A percentile compares a stretch with the other conserved stretches of the same genome.
Conservation (phyloP, 2,797 vertebrate species). For the Ibycter americanus region DNA sequence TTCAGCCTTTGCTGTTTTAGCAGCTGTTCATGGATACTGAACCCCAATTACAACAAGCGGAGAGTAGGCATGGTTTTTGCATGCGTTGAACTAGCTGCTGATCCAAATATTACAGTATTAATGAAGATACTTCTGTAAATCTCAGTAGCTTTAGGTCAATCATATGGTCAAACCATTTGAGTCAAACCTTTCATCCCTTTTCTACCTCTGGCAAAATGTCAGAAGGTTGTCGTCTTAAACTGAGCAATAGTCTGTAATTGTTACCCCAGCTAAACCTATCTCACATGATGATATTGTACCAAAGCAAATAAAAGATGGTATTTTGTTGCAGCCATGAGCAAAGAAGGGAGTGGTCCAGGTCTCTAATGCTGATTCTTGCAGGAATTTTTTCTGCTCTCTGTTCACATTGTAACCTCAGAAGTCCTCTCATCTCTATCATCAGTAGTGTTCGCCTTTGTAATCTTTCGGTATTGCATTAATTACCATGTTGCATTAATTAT, state of each 20-base stretch:
- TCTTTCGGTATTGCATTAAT: neutral
- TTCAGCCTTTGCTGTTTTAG: neutral
- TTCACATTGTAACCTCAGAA: neutral
- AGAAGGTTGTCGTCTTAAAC: neutral
- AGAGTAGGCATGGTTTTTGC: neutral
- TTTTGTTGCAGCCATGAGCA: neutral
- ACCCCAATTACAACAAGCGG: neutral
- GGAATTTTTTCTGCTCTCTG: neutral
- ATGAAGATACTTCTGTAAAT: constrained; percentile 3
- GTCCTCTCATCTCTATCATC: neutral
- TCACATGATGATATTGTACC: neutral
- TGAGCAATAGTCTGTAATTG: neutral
- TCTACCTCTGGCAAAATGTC: neutral
- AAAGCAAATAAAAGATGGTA: neutral
- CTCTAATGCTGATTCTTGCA: neutral
- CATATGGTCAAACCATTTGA: neutral
- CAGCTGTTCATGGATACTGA: neutral
- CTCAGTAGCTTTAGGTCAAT: neutral
- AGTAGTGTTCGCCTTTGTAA: neutral
- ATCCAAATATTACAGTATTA: neutral
- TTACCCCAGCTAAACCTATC: neutral
- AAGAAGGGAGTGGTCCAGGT: neutral
- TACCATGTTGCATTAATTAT: neutral
- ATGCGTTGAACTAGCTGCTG: neutral
- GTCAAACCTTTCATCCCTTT: neutral